These are phyloP conservation scores for Premnoplex brunnescens DNA, from an alignment of 2,797 vertebrate genomes.

Conservation along the genomic window DNA sequence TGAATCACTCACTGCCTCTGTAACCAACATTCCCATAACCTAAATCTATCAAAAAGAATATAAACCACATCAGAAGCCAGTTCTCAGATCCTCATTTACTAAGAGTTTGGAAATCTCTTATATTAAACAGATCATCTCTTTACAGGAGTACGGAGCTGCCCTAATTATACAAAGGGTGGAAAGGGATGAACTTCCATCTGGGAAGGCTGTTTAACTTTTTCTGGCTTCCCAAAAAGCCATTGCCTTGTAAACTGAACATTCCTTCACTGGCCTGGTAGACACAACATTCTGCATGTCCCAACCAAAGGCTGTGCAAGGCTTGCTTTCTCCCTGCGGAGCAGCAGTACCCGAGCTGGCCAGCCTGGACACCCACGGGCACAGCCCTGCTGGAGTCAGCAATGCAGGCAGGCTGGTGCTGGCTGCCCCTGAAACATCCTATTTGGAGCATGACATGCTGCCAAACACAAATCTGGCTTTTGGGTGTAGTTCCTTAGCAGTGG, in stretches of 20 bases:
- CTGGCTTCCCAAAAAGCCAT: slow-evolving; percentile 53
- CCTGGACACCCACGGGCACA: background rate
- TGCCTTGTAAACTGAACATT: slow-evolving; percentile 57
- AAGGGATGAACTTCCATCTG: slow-evolving; percentile 20
- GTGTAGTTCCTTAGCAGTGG: background rate
- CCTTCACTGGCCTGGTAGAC: slow-evolving; percentile 31
- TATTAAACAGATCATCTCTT: slow-evolving; percentile 52
- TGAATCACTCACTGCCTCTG: slow-evolving; percentile 55
- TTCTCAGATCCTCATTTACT: slow-evolving; percentile 41
- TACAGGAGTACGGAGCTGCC: background rate
- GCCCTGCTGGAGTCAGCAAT: background rate
- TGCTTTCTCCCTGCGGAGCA: background rate
- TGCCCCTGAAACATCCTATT: background rate
- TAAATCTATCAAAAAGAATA: slow-evolving; percentile 56
- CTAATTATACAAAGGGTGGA: slow-evolving; percentile 17
- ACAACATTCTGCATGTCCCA: slow-evolving; percentile 35
- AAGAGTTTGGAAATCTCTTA: slow-evolving; percentile 44
- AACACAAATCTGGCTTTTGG: rapidly evolving
- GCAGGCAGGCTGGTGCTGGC: background rate
- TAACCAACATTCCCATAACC: slow-evolving; percentile 48
- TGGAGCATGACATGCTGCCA: background rate
- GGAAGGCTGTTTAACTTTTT: slow-evolving; percentile 48
- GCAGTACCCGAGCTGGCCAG: background rate
- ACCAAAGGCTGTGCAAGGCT: background rate
- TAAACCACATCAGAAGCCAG: slow-evolving; percentile 57